A percentile compares a stretch with the other conserved stretches of the same genome.
Evolutionary conservation across 2,797 vertebrate genomes (phyloP).

Genomic region (Notolabrus celidotus): DNA sequence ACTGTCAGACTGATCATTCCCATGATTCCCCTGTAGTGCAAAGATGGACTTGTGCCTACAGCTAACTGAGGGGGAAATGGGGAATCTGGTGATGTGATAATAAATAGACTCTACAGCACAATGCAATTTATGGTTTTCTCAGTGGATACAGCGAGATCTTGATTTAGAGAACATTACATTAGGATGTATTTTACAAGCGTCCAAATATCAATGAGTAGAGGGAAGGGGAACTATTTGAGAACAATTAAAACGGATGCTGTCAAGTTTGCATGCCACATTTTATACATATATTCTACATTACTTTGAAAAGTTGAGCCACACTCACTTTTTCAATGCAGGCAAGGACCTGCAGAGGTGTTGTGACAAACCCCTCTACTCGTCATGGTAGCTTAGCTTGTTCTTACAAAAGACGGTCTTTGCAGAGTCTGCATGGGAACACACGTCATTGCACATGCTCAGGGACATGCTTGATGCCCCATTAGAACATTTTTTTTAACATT

Average conservation of each 20-base stretch:
- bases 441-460: conserved; percentile 53
- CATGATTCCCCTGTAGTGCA: conserved; percentile 62
- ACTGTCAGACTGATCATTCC: conserved; percentile 69
- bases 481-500: conserved; percentile 45
- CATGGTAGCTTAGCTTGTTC: conserved; percentile 21
- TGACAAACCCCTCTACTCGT: conserved; percentile 8
- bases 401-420: conserved; percentile 10
- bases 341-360: conserved; percentile 51
- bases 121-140: conserved; percentile 58
- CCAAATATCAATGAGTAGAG: conserved; percentile 11
- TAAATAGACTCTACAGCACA: conserved; percentile 64
- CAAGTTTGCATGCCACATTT: background rate
- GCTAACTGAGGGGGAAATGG: conserved; percentile 51
- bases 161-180: conserved; percentile 58
- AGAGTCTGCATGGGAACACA: conserved; percentile 59
- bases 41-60: conserved; percentile 56
- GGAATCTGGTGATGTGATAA: conserved; percentile 62
- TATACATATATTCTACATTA: background rate
- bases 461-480: conserved; percentile 49
- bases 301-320: background rate
- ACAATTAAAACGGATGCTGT: conserved; percentile 12
- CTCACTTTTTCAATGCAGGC: background rate
- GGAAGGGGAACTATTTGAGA: conserved; percentile 8
- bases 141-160: conserved; percentile 21
- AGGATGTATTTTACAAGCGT: conserved; percentile 41